phyloP scores from a whole-genome alignment of 2,113 vertebrate genomes.

The Prolemur simus region DNA sequence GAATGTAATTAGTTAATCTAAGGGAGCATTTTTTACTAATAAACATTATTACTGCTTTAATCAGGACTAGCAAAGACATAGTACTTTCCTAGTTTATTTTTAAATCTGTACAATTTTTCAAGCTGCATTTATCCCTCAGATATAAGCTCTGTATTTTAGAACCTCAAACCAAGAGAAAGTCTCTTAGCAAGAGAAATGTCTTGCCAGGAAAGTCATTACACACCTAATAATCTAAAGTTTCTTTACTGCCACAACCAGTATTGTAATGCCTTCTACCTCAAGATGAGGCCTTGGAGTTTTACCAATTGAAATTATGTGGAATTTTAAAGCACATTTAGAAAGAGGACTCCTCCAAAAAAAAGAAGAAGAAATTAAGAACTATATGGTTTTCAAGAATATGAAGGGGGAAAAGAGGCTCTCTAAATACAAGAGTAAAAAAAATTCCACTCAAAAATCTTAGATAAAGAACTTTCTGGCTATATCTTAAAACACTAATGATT shows the following conservation, averaged over 20 bases:
- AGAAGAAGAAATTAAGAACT: not conserved
- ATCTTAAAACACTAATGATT: not conserved
- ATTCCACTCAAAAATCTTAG: not conserved
- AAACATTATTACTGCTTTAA: not conserved
- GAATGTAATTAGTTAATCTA: not conserved
- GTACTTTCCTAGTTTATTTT: not conserved
- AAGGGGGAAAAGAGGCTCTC: not conserved
- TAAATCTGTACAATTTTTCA: not conserved
- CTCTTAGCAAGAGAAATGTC: not conserved
- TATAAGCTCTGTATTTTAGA: not conserved
- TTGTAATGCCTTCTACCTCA: not conserved
- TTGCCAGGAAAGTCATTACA: not conserved
- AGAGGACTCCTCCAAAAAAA: not conserved
- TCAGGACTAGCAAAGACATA: not conserved
- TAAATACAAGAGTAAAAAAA: not conserved
- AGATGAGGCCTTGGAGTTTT: too few relatives aligned
- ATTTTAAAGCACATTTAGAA: conserved; percentile 3
- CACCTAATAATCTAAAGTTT: not conserved
- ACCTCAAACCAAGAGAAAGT: not conserved
- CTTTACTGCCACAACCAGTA: not conserved
- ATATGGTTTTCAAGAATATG: conserved; percentile 16
- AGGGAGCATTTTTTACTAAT: not conserved
- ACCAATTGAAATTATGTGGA: not conserved
- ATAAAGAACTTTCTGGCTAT: not conserved
- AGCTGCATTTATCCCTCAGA: not conserved